phyloP scores from a whole-genome alignment of 1,140 invertebrate genomes.

The Drosophila ogumai region DNA sequence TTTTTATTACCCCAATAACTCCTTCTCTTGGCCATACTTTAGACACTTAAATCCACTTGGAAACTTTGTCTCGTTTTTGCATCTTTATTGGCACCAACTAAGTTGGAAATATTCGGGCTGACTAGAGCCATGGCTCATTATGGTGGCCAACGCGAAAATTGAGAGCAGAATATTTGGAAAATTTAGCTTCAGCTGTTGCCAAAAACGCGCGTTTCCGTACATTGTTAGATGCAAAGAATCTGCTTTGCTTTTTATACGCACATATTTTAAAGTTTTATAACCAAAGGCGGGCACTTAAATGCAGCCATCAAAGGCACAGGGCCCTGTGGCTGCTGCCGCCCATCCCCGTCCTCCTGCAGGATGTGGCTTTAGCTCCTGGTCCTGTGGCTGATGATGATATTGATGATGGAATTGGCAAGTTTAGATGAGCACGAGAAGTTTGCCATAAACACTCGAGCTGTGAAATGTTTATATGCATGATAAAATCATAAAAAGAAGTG shows the following conservation, averaged over 20 bases:
- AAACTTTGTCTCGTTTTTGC: conserved; percentile 52
- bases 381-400: conserved; percentile 54
- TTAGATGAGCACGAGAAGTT: conserved; percentile 44
- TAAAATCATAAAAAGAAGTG: conserved; percentile 57
- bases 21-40: not conserved
- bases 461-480: conserved; percentile 67
- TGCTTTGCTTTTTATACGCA: conserved; percentile 47
- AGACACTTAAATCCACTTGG: conserved; percentile 2
- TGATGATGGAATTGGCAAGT: conserved; percentile 73
- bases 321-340: conserved; percentile 10
- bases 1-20: not conserved
- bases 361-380: conserved; percentile 15
- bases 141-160: conserved; percentile 21
- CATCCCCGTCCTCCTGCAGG: conserved; percentile 2
- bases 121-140: conserved; percentile 52
- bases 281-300: conserved; percentile 45
- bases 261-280: conserved; percentile 61
- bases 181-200: conserved; percentile 57
- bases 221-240: conserved; percentile 75
- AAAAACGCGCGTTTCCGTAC: conserved; percentile 45
- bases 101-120: conserved; percentile 32
- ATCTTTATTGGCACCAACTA: conserved; percentile 65
- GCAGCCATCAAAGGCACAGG: conserved; percentile 50
- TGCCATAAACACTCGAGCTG: conserved; percentile 73
- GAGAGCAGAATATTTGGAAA: conserved; percentile 44